These are phyloP conservation scores for Nudaria mundana DNA, from an alignment of 2,888 invertebrate species.

Conservation along the genomic window DNA sequence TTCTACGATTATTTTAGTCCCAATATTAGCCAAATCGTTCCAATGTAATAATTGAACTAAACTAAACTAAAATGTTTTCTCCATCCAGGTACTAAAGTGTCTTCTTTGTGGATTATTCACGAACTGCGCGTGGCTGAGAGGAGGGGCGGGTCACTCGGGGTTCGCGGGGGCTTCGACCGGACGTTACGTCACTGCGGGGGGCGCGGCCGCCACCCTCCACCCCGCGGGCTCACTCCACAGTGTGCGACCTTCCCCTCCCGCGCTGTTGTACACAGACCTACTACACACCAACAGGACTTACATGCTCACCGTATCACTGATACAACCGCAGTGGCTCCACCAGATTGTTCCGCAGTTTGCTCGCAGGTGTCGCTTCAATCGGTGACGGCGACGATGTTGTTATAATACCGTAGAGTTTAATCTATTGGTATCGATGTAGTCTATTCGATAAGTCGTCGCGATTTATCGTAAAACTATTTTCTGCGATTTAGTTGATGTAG, in stretches of 20 bases:
- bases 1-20: no score
- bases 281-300: slow-evolving; percentile 92
- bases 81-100: slow-evolving; percentile 83
- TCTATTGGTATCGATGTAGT: no score
- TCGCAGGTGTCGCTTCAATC: slow-evolving; percentile 51
- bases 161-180: slow-evolving; percentile 60
- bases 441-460: no score
- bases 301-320: slow-evolving; percentile 88
- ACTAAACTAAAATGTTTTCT: background rate
- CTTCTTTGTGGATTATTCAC: slow-evolving; percentile 90
- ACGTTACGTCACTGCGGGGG: slow-evolving; percentile 72
- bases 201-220: slow-evolving; percentile 86
- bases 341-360: slow-evolving; percentile 64
- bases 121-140: slow-evolving; percentile 90
- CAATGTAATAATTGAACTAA: no score
- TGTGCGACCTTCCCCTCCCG: slow-evolving; percentile 84
- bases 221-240: slow-evolving; percentile 88
- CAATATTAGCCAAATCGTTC: no score
- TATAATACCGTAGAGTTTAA: no score
- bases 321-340: slow-evolving; percentile 90
- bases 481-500: no score
- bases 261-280: slow-evolving; percentile 91
- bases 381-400: slow-evolving; percentile 44
- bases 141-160: slow-evolving; percentile 64
- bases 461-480: no score